Conservation (phyloP, 2,113 vertebrate species). For the Plecturocebus donacophilus region DNA sequence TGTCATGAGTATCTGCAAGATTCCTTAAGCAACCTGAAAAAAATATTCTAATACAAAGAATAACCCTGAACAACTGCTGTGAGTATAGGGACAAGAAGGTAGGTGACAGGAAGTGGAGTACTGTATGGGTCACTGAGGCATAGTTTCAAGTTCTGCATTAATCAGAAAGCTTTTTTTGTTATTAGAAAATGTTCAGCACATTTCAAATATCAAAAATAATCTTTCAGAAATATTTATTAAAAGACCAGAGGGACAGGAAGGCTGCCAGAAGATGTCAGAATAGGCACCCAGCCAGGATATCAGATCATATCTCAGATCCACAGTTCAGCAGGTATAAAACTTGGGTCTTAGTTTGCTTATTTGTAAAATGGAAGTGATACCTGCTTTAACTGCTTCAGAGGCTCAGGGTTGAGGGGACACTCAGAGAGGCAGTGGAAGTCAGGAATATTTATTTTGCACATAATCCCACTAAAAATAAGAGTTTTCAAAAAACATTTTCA, state of each 20-base stretch:
- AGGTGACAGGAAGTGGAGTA: neutral
- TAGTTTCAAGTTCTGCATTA: neutral
- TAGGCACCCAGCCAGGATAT: neutral
- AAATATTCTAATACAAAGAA: neutral
- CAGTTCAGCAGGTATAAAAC: neutral
- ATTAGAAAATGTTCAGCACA: neutral
- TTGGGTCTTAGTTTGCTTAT: neutral
- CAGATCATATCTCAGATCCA: neutral
- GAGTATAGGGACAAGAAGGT: neutral
- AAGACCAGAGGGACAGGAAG: neutral
- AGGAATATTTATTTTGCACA: neutral
- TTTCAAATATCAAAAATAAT: neutral
- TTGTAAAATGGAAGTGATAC: neutral
- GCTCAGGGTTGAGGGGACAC: neutral
- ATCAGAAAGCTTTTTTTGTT: neutral
- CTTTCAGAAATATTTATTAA: constrained; percentile 31
- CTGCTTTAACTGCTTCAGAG: neutral
- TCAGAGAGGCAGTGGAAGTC: neutral
- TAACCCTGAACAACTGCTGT: neutral
- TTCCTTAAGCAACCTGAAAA: neutral
- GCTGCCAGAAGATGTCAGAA: neutral
- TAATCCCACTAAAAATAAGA: neutral
- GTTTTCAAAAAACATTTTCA: neutral
- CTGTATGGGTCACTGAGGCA: neutral
- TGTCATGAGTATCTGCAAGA: neutral